Evolutionary conservation across 2,113 vertebrate genomes (phyloP), one percentile per base, ranked within the genome.

Genomic region (Perca flavescens): DNA sequence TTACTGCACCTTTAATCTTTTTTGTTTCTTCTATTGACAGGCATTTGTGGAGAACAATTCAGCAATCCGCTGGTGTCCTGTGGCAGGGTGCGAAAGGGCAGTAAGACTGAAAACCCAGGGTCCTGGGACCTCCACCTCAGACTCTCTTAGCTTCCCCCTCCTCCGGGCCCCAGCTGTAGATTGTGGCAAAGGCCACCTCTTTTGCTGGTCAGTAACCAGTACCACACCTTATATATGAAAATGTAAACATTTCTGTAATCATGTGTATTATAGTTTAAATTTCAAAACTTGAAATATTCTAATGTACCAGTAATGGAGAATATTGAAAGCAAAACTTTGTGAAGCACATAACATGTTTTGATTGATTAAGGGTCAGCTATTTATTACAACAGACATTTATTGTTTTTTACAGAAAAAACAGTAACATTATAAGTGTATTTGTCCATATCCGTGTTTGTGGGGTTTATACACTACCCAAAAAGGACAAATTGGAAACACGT

Each of bases 11-110:
- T 40, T 64, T 14, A 47, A 74, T 8, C 12, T 12, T 52, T 15
- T 64, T 15, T 36, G 12, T 43, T 60, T 65, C 4, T 72, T 82
- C 21, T 76, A 22, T 87, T 79, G 17, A 52, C 87, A 99, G 98
- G 98, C 98, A 10, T 99, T 99, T 95, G 98, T 99, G 90, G 98
- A 99, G 95, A 99, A 99, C 94, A 99, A 99, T 94, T 96, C 98
- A 88, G 97, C 96, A 76, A 99, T 99, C 92, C 97, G 97, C 86
- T 99, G 98, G 98, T 99, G 98, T 91, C 98, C 98, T 56, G 95
- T 95, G 82, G 95, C 97, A 0, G 97, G 96, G 50, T 99, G 98
- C 93, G 98, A 99, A 88, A 95, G 98, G 94, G 98, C 98, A 1
- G 98, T 99, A 75, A 96, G 97, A 71, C 94, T 99, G 46, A 97